Evolutionary conservation across 2,888 invertebrate genomes (phyloP).

Genomic region (Acronicta psi): DNA sequence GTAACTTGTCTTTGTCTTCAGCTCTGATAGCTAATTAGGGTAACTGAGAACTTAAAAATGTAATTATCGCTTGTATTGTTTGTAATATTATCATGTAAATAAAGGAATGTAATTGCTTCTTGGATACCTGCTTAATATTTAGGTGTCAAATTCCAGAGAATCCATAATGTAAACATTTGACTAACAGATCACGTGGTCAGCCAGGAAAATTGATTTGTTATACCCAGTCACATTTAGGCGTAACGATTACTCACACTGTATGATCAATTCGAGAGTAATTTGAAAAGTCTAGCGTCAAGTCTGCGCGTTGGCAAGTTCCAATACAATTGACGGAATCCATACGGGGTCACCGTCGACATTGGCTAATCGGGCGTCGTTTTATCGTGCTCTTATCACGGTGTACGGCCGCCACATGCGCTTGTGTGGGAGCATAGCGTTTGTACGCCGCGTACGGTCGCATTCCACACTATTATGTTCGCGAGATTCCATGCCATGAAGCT

Average conservation of each 20-base stretch:
- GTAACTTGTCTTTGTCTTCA: slow-evolving; percentile 18
- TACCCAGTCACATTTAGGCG: slow-evolving; percentile 32
- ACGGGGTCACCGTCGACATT: slow-evolving; percentile 78
- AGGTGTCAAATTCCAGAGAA: slow-evolving; percentile 32
- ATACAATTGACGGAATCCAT: slow-evolving; percentile 64
- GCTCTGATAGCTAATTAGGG: slow-evolving; percentile 26
- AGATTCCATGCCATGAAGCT: slow-evolving; percentile 76
- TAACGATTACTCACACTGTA: slow-evolving; percentile 47
- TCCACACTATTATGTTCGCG: slow-evolving; percentile 83
- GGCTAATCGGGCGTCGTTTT: slow-evolving; percentile 82
- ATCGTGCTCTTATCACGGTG: slow-evolving; percentile 82
- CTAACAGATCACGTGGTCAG: slow-evolving; percentile 34
- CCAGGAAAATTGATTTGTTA: slow-evolving; percentile 46
- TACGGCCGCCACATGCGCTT: slow-evolving; percentile 66
- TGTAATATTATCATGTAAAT: slow-evolving; percentile 3
- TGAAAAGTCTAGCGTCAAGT: slow-evolving; percentile 50
- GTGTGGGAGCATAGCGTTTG: slow-evolving; percentile 69
- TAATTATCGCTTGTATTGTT: slow-evolving; percentile 1
- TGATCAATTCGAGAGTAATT: slow-evolving; percentile 46
- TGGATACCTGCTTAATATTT: slow-evolving; percentile 9
- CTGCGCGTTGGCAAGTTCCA: slow-evolving; percentile 40
- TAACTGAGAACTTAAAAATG: slow-evolving; percentile 29
- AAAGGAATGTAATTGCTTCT: slow-evolving; percentile 6
- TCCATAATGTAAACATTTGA: slow-evolving; percentile 36
- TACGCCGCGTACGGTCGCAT: slow-evolving; percentile 75